A percentile compares a stretch with the other conserved stretches of the same genome.
These are phyloP conservation scores for Drosophila virilis DNA, from an alignment of 1,140 invertebrate species.

Conservation along the genomic window DNA sequence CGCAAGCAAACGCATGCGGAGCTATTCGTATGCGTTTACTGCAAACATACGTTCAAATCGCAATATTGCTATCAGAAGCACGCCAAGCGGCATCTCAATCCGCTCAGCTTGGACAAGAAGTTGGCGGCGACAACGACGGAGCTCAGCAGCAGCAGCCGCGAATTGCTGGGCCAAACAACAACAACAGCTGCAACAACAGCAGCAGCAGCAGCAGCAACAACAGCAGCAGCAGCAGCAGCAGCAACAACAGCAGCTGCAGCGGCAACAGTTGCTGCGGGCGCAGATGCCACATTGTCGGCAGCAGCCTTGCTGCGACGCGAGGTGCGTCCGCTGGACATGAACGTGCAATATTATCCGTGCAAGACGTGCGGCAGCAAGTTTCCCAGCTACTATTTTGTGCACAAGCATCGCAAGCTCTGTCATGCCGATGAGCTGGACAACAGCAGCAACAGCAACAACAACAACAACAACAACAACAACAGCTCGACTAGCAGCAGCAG, in stretches of 20 bases:
- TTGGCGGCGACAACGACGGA: constrained; percentile 3
- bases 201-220: background rate
- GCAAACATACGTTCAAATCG: constrained; percentile 92
- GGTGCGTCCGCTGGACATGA: constrained; percentile 89
- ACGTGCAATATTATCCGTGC: constrained; percentile 96
- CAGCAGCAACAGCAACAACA: constrained; percentile 21
- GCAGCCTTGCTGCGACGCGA: constrained; percentile 83
- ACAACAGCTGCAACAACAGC: background rate
- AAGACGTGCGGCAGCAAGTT: constrained; percentile 96
- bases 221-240: constrained; percentile 26
- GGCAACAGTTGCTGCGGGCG: background rate
- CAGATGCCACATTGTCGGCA: background rate
- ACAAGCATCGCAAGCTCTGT: constrained; percentile 94
- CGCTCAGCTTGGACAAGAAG: constrained; percentile 83
- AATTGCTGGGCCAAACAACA: background rate
- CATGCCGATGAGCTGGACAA: constrained; percentile 87
- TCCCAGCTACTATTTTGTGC: constrained; percentile 96
- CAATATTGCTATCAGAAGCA: constrained; percentile 93
- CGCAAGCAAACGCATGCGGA: constrained; percentile 82
- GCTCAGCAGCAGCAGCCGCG: background rate
- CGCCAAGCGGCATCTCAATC: constrained; percentile 88
- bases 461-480: constrained; percentile 23
- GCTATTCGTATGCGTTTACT: constrained; percentile 90
- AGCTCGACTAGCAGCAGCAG: constrained; percentile 23
- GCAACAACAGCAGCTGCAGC: constrained; percentile 2